phyloP scores from a whole-genome alignment of 2,888 invertebrate genomes.

The Sesamia inferens region DNA sequence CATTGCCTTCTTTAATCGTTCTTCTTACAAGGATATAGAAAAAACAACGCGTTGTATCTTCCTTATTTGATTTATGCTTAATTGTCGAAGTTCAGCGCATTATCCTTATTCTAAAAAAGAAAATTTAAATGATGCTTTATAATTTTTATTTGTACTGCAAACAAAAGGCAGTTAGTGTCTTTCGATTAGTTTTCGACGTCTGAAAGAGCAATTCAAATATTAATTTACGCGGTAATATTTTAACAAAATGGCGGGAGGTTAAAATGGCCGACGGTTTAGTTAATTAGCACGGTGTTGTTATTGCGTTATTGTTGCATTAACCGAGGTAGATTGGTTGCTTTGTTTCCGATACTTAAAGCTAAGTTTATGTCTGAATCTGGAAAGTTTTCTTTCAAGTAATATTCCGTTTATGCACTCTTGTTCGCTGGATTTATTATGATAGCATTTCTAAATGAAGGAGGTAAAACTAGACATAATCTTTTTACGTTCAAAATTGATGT shows the following conservation, averaged over 20 bases:
- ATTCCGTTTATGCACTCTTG: conserved; percentile 8
- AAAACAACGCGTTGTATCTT: conserved; percentile 11
- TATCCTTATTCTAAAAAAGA: conserved; percentile 54
- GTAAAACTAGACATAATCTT: conserved; percentile 19
- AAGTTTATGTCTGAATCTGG: conserved; percentile 56
- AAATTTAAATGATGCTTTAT: conserved; percentile 62
- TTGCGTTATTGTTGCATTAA: conserved; percentile 72
- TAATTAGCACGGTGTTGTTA: conserved; percentile 80
- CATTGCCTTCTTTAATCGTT: conserved; percentile 22
- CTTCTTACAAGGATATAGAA: background rate
- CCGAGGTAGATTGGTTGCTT: conserved; percentile 63
- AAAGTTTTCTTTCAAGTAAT: conserved; percentile 49
- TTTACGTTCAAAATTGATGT: conserved; percentile 27
- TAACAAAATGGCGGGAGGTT: conserved; percentile 77
- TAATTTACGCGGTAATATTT: conserved; percentile 83
- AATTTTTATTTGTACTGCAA: conserved; percentile 70
- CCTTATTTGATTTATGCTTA: background rate
- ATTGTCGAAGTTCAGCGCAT: conserved; percentile 8
- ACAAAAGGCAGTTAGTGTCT: conserved; percentile 72
- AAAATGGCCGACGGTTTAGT: conserved; percentile 69
- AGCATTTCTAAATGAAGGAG: conserved; percentile 34
- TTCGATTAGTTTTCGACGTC: conserved; percentile 82
- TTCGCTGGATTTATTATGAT: conserved; percentile 13
- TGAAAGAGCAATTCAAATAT: conserved; percentile 84
- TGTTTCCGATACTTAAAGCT: conserved; percentile 56